phyloP scores from a whole-genome alignment of 2,797 vertebrate species.

The Chromis chromis region DNA sequence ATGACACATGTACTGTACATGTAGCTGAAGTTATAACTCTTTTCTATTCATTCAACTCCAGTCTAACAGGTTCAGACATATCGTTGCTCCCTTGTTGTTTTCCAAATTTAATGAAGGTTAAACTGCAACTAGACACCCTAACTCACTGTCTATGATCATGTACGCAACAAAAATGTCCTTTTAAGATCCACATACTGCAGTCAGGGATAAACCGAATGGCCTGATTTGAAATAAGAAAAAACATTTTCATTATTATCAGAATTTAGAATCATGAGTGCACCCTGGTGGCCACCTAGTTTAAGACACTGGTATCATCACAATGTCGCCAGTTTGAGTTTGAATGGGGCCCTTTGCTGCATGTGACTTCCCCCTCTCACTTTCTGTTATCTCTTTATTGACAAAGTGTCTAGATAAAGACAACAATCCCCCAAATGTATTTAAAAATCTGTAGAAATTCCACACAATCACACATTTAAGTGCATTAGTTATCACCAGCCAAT shows the following conservation, averaged over 20 bases:
- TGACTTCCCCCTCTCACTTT: background rate
- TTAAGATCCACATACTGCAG: background rate
- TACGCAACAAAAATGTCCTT: too few relatives aligned
- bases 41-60: background rate
- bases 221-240: background rate
- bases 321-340: background rate
- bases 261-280: conserved; percentile 5
- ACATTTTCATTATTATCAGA: background rate
- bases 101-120: background rate
- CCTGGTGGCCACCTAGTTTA: background rate
- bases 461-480: background rate
- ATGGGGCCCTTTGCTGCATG: background rate
- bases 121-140: background rate
- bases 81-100: background rate
- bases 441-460: background rate
- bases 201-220: background rate
- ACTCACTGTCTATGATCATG: background rate
- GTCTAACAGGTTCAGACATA: background rate
- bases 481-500: background rate
- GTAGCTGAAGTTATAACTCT: background rate
- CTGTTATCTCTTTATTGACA: background rate
- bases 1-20: background rate
- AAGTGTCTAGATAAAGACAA: background rate
- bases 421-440: background rate
- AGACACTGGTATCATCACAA: background rate